These are phyloP conservation scores for Sarcophaga bullata DNA, from an alignment of 1,140 invertebrate genomes.

Conservation along the genomic window DNA sequence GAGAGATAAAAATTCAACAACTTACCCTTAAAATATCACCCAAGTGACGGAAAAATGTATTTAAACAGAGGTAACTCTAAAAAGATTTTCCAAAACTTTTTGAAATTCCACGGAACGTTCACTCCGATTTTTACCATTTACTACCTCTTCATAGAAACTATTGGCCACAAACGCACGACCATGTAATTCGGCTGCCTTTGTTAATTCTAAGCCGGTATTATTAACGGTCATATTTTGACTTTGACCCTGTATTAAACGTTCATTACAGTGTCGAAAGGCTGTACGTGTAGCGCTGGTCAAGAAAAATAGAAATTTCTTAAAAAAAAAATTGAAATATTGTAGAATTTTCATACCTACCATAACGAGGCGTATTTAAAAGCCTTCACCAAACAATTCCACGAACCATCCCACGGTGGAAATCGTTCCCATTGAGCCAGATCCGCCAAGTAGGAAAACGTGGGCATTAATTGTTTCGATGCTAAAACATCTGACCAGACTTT, in stretches of 20 bases:
- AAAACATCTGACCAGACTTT: conserved; percentile 75
- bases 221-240: conserved; percentile 83
- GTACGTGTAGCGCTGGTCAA: conserved; percentile 77
- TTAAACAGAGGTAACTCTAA: conserved; percentile 81
- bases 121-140: conserved; percentile 62
- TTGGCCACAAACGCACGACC: conserved; percentile 78
- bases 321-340: conserved; percentile 71
- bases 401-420: conserved; percentile 70
- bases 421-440: conserved; percentile 50
- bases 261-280: conserved; percentile 75
- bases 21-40: conserved; percentile 82
- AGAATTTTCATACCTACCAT: conserved; percentile 67
- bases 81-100: conserved; percentile 74
- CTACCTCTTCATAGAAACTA: conserved; percentile 71
- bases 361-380: conserved; percentile 75
- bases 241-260: conserved; percentile 73
- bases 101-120: conserved; percentile 69
- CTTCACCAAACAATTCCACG: conserved; percentile 70
- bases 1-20: neutral
- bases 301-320: conserved; percentile 65
- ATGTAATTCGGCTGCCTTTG: conserved; percentile 78
- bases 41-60: conserved; percentile 76
- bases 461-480: conserved; percentile 67
- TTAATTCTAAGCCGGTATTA: conserved; percentile 79
- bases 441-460: conserved; percentile 73